A percentile compares a stretch with the other conserved stretches of the same genome.
Conservation (phyloP, 1,140 invertebrate species). For the Dendroctonus valens region DNA sequence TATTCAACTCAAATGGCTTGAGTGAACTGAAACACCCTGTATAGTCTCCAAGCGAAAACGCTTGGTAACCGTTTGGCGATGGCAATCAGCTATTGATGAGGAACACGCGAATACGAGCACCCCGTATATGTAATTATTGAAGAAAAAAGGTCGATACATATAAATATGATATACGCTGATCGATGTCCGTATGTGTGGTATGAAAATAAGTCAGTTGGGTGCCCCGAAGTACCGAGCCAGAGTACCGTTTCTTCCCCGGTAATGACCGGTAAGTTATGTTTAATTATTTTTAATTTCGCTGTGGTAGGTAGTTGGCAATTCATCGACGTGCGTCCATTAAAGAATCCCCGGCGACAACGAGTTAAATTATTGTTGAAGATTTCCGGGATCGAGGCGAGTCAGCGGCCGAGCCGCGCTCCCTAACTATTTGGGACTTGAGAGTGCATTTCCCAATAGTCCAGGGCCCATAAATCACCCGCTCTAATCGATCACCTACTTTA, state of each 20-base stretch:
- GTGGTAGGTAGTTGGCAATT: slow-evolving; percentile 20
- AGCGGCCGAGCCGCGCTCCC: too few species aligned
- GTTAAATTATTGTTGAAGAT: slow-evolving; percentile 1
- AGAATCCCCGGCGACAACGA: neutral
- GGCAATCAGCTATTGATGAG: too few species aligned
- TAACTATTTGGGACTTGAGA: too few species aligned
- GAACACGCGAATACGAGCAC: too few species aligned
- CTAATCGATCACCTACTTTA: too few species aligned
- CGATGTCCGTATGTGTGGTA: slow-evolving; percentile 18
- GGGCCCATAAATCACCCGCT: too few species aligned
- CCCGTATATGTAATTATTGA: too few species aligned
- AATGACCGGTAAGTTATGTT: slow-evolving; percentile 33
- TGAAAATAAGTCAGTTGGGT: slow-evolving; percentile 22
- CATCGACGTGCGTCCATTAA: slow-evolving; percentile 10
- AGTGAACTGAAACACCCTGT: too few species aligned
- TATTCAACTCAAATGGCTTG: too few species aligned
- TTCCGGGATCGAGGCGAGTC: neutral
- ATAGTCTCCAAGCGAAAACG: too few species aligned
- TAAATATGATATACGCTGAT: slow-evolving; percentile 10
- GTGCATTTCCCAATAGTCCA: too few species aligned
- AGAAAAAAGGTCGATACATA: neutral
- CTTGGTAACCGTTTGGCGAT: too few species aligned
- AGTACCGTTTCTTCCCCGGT: slow-evolving; percentile 5
- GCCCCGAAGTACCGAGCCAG: slow-evolving; percentile 16
- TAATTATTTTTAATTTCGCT: slow-evolving; percentile 33